Conservation (phyloP, 1,140 invertebrate species). For the Amyelois transitella region DNA sequence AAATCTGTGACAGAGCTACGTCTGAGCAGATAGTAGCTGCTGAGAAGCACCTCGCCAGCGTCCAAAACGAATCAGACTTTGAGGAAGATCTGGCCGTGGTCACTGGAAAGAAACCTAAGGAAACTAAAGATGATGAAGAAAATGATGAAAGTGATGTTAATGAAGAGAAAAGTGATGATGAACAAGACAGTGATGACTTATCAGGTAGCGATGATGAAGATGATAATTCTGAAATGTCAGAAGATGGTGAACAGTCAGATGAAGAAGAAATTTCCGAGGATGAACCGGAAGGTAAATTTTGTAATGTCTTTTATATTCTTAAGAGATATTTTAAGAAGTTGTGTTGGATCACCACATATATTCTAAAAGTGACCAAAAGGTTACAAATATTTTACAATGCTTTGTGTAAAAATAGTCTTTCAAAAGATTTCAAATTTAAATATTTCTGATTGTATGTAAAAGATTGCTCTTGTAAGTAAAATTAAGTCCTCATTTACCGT, state of each 20-base stretch:
- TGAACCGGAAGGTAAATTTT: constrained; percentile 9
- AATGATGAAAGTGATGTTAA: constrained; percentile 8
- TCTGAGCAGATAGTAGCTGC: constrained; percentile 77
- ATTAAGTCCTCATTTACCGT: too few relatives aligned
- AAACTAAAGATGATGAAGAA: constrained; percentile 34
- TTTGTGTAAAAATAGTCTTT: too few relatives aligned
- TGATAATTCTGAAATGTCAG: constrained; percentile 24
- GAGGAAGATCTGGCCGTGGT: constrained; percentile 77
- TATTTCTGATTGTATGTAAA: too few relatives aligned
- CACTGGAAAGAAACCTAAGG: constrained; percentile 54
- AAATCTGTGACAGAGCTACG: constrained; percentile 85
- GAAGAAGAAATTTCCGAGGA: constrained; percentile 12
- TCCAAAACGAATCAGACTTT: constrained; percentile 78
- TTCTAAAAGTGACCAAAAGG: too few relatives aligned
- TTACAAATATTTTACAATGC: too few relatives aligned
- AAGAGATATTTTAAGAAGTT: too few relatives aligned
- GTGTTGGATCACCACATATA: too few relatives aligned
- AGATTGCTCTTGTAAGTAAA: too few relatives aligned
- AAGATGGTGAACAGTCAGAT: constrained; percentile 30
- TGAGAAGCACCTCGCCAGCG: constrained; percentile 78
- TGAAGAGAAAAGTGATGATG: constrained; percentile 27
- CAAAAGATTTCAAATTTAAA: too few relatives aligned
- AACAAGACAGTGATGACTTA: constrained; percentile 26
- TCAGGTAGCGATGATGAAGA: constrained; percentile 21
- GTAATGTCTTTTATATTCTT: neutral